A percentile compares a stretch with the other conserved stretches of the same genome.
phyloP scores from a whole-genome alignment of 2,888 invertebrate genomes.

The Heliconius charithonia region DNA sequence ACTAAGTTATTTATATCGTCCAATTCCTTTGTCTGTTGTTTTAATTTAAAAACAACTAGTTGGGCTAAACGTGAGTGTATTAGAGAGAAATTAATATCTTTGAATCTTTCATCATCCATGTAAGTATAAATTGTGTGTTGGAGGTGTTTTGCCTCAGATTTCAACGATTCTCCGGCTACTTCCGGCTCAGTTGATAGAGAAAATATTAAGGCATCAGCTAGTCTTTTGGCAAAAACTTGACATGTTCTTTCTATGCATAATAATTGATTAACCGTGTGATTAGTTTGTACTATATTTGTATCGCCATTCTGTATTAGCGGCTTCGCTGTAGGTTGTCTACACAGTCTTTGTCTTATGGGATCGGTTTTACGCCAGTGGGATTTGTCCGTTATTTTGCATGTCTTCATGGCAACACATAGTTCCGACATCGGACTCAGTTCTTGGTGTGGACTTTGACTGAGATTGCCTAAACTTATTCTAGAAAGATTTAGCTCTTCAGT shows the following conservation, averaged over 20 bases:
- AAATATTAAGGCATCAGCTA: conserved; percentile 85
- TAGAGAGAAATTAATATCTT: conserved; percentile 85
- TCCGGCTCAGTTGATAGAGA: conserved; percentile 82
- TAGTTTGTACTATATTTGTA: conserved; percentile 50
- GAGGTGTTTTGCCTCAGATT: conserved; percentile 87
- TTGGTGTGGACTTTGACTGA: conserved; percentile 55
- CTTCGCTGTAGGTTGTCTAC: conserved; percentile 65
- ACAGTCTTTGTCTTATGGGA: conserved; percentile 65
- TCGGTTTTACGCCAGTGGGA: conserved; percentile 69
- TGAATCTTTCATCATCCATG: conserved; percentile 87
- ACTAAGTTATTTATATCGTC: conserved; percentile 72
- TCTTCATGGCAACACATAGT: conserved; percentile 83
- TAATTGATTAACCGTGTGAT: conserved; percentile 73
- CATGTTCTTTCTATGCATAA: conserved; percentile 77
- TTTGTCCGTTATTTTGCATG: conserved; percentile 77
- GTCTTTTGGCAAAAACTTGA: conserved; percentile 87
- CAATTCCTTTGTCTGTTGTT: conserved; percentile 70
- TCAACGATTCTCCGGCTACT: conserved; percentile 83
- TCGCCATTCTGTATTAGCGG: conserved; percentile 61
- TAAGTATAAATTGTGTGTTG: conserved; percentile 87
- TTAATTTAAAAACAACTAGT: conserved; percentile 85
- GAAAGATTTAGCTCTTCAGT: conserved; percentile 68
- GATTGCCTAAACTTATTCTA: conserved; percentile 61
- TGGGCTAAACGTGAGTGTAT: conserved; percentile 87
- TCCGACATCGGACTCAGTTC: conserved; percentile 84